A percentile compares a stretch with the other conserved stretches of the same genome.
phyloP scores from a whole-genome alignment of 2,888 invertebrate genomes.

The Scrobipalpa costella region DNA sequence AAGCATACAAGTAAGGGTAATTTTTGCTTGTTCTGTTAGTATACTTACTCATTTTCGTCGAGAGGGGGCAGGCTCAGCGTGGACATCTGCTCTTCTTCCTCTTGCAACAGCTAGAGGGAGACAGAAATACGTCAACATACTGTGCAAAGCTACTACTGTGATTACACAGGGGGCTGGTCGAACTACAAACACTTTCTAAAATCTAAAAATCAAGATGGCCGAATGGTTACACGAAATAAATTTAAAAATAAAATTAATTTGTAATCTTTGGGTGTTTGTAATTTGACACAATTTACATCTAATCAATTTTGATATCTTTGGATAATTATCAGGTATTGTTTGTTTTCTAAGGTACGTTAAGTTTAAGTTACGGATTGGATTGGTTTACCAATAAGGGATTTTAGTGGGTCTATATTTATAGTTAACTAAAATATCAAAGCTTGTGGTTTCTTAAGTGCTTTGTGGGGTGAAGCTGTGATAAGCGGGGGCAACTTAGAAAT shows the following conservation, averaged over 20 bases:
- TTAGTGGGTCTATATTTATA: background rate
- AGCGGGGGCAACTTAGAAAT: conserved; percentile 40
- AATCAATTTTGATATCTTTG: conserved; percentile 26
- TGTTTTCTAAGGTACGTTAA: no score
- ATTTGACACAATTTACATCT: conserved; percentile 28
- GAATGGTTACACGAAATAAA: no score
- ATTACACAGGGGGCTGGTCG: conserved; percentile 37
- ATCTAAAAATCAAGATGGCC: background rate
- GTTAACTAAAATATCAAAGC: conserved; percentile 40
- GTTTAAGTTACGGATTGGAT: background rate
- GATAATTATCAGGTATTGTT: background rate
- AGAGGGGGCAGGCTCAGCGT: conserved; percentile 66
- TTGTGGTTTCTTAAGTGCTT: conserved; percentile 50
- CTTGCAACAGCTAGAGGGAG: conserved; percentile 69
- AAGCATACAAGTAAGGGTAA: background rate
- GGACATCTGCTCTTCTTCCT: conserved; percentile 63
- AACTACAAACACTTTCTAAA: conserved; percentile 37
- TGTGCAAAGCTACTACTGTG: conserved; percentile 74
- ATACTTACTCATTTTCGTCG: conserved; percentile 66
- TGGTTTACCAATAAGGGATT: background rate
- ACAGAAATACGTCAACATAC: conserved; percentile 72
- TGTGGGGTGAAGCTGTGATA: conserved; percentile 56
- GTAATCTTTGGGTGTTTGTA: conserved; percentile 36
- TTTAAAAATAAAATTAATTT: no score
- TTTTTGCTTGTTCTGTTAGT: conserved; percentile 11